Evolutionary conservation across 2,888 invertebrate genomes (phyloP).

Genomic region (Perizoma affinitatum): DNA sequence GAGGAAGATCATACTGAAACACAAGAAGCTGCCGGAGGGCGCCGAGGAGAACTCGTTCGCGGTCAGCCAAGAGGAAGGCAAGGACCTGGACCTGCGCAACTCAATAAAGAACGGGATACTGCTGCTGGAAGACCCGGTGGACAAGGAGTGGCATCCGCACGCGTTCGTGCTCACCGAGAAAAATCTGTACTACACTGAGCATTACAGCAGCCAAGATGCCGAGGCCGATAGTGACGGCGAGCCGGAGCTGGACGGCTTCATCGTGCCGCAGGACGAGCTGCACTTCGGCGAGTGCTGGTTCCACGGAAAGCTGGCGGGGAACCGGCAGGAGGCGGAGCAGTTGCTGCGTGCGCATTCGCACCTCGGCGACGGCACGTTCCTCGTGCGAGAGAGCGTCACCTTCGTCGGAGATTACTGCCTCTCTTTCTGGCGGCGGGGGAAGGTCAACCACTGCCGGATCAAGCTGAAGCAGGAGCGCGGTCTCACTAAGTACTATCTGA

Average conservation of each 20-base stretch:
- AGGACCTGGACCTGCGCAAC: constrained; percentile 91
- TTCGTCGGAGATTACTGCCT: constrained; percentile 98
- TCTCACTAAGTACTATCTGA: constrained; percentile 94
- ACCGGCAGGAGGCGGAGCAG: constrained; percentile 91
- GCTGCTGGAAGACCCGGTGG: constrained; percentile 94
- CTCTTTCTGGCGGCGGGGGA: constrained; percentile 96
- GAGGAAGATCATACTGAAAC: constrained; percentile 92
- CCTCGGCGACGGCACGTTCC: constrained; percentile 95
- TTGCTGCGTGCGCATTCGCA: constrained; percentile 90
- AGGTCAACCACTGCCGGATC: constrained; percentile 96
- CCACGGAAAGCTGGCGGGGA: constrained; percentile 93
- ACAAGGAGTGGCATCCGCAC: constrained; percentile 96
- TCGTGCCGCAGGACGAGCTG: constrained; percentile 92
- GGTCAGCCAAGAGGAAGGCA: constrained; percentile 83
- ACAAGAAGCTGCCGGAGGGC: constrained; percentile 96
- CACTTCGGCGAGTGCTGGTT: constrained; percentile 98
- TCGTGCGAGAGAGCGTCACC: constrained; percentile 96
- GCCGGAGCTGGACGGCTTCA: constrained; percentile 83
- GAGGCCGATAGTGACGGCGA: constrained; percentile 86
- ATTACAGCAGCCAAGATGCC: constrained; percentile 77
- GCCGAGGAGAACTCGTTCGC: constrained; percentile 89
- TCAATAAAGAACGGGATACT: constrained; percentile 95
- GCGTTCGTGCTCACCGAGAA: constrained; percentile 95
- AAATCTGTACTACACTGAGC: constrained; percentile 94
- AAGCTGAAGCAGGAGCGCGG: constrained; percentile 95